Evolutionary conservation across 2,888 invertebrate genomes (phyloP).

Genomic region (Sabatieria punctata): DNA sequence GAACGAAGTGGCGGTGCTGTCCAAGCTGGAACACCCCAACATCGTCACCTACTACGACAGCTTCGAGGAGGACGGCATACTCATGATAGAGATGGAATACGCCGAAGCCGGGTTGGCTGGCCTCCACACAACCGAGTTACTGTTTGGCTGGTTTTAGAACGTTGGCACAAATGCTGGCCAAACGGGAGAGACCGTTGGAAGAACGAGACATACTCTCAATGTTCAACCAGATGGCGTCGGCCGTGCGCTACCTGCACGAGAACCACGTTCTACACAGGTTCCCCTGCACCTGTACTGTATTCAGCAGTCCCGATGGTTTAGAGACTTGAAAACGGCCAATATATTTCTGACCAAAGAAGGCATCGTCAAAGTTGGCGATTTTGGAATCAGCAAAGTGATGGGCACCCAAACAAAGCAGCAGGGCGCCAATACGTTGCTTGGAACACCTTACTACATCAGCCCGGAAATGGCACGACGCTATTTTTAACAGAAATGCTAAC

Average conservation of each 20-base stretch:
- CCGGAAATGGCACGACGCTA: constrained; percentile 29
- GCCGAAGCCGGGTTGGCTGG: constrained; percentile 48
- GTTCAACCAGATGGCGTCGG: constrained; percentile 51
- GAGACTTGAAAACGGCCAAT: constrained; percentile 56
- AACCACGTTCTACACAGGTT: constrained; percentile 45
- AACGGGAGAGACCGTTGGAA: constrained; percentile 40
- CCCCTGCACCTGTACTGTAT: no score
- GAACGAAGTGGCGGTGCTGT: constrained; percentile 46
- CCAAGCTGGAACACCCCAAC: constrained; percentile 53
- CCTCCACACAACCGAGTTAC: not conserved
- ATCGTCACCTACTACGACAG: constrained; percentile 56
- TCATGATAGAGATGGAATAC: constrained; percentile 61
- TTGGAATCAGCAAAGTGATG: constrained; percentile 57
- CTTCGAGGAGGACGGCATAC: constrained; percentile 50
- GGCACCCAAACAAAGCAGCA: constrained; percentile 43
- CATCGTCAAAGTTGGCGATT: constrained; percentile 52
- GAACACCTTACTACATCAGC: constrained; percentile 40
- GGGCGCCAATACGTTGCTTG: constrained; percentile 38
- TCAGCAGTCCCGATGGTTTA: no score
- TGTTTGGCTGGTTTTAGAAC: constrained; percentile 35
- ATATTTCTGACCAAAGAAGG: constrained; percentile 51
- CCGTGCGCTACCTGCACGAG: constrained; percentile 52
- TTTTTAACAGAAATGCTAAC: constrained; percentile 52
- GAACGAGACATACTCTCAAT: constrained; percentile 47
- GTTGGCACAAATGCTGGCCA: constrained; percentile 46